phyloP scores from a whole-genome alignment of 2,113 vertebrate species.

The Albula glossodonta region DNA sequence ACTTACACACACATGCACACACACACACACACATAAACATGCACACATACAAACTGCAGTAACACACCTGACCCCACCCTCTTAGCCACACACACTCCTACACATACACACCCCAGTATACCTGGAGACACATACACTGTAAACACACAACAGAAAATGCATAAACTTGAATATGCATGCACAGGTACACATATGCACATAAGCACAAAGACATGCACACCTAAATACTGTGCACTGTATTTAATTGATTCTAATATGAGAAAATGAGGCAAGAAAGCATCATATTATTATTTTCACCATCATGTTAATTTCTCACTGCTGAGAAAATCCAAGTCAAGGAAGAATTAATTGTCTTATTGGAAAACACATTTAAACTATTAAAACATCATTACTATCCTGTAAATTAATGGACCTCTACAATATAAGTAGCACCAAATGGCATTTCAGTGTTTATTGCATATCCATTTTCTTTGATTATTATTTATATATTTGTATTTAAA shows the following conservation, averaged over 20 bases:
- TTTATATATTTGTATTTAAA: slow-evolving; percentile 22
- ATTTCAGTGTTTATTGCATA: slow-evolving; percentile 18
- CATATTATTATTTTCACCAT: background rate
- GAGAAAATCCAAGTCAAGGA: background rate
- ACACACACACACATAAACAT: no score
- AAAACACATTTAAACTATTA: slow-evolving; percentile 5
- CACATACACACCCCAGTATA: no score
- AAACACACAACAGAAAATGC: no score
- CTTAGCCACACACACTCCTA: no score
- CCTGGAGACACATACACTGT: background rate
- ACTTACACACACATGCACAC: no score
- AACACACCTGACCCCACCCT: no score
- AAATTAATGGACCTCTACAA: slow-evolving; percentile 29
- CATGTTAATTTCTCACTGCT: background rate
- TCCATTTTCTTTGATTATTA: background rate
- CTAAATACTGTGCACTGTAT: background rate
- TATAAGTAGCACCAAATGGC: slow-evolving; percentile 11
- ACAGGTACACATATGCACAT: background rate
- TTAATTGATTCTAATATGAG: background rate
- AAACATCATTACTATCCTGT: slow-evolving; percentile 9
- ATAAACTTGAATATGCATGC: no score
- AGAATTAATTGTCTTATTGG: slow-evolving; percentile 20
- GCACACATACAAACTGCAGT: no score
- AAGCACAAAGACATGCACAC: background rate
- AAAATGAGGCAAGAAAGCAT: no score